A percentile compares a stretch with the other conserved stretches of the same genome.
Conservation (phyloP, 2,888 invertebrate genomes). For the Cerastis rubricosa region DNA sequence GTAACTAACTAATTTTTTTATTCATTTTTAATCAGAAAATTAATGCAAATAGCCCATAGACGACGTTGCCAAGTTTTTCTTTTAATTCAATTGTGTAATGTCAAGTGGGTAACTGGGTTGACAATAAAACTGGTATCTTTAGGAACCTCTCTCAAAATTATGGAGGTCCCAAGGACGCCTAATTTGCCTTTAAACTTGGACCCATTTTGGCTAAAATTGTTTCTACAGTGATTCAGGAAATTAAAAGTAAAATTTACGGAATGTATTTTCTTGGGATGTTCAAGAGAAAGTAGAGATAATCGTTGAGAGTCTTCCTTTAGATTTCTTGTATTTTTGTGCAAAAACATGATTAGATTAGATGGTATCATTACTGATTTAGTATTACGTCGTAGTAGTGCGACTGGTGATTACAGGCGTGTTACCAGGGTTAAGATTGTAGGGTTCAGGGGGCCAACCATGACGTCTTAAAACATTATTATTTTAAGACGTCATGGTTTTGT, state of each 20-base stretch:
- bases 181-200: slow-evolving; percentile 31
- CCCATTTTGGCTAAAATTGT: slow-evolving; percentile 31
- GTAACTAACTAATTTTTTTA: not conserved
- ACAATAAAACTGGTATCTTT: slow-evolving; percentile 45
- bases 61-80: slow-evolving; percentile 27
- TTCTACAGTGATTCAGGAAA: not conserved
- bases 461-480: no score
- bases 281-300: not conserved
- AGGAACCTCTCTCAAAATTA: slow-evolving; percentile 21
- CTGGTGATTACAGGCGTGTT: no score
- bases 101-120: slow-evolving; percentile 23
- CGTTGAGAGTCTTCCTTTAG: not conserved
- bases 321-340: not conserved
- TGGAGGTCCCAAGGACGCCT: not conserved
- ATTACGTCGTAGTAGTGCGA: no score
- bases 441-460: no score
- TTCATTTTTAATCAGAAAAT: slow-evolving; percentile 37
- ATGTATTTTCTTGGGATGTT: not conserved
- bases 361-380: not conserved
- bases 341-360: slow-evolving; percentile 1
- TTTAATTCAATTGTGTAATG: slow-evolving; percentile 35
- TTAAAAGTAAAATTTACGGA: slow-evolving; percentile 9
- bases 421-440: no score
- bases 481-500: no score
- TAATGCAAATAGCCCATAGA: slow-evolving; percentile 37